Evolutionary conservation across 2,113 vertebrate species (phyloP).

Genomic region (Pithys albifrons): DNA sequence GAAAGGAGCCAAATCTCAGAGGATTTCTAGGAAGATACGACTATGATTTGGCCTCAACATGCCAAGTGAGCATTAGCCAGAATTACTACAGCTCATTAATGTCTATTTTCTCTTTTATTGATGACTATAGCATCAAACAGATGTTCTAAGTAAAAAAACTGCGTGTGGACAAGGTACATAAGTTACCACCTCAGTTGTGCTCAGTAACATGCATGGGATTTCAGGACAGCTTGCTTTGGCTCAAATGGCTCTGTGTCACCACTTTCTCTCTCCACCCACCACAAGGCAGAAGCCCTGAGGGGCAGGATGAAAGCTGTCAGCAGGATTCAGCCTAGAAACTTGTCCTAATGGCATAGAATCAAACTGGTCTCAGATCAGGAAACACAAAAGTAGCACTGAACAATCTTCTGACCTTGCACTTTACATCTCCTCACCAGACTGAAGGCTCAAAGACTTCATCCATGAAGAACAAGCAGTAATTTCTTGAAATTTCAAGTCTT

Average conservation of each 20-base stretch:
- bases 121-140: background rate
- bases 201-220: background rate
- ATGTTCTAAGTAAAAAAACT: background rate
- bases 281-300: background rate
- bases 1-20: slow-evolving; percentile 29
- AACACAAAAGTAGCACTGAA: background rate
- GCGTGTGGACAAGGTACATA: background rate
- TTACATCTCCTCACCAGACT: background rate
- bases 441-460: background rate
- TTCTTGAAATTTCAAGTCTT: background rate
- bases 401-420: background rate
- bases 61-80: background rate
- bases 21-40: slow-evolving; percentile 14
- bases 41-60: background rate
- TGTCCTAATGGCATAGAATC: background rate
- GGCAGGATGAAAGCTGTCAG: background rate
- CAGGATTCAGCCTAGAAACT: background rate
- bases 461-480: background rate
- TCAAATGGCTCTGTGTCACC: background rate
- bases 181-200: background rate
- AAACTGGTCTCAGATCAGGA: background rate
- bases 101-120: background rate
- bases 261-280: background rate
- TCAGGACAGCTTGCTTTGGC: background rate
- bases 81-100: background rate